Base-by-base conservation (phyloP, 2,888 invertebrate genomes). In the Leptopilina myrica region DNA sequence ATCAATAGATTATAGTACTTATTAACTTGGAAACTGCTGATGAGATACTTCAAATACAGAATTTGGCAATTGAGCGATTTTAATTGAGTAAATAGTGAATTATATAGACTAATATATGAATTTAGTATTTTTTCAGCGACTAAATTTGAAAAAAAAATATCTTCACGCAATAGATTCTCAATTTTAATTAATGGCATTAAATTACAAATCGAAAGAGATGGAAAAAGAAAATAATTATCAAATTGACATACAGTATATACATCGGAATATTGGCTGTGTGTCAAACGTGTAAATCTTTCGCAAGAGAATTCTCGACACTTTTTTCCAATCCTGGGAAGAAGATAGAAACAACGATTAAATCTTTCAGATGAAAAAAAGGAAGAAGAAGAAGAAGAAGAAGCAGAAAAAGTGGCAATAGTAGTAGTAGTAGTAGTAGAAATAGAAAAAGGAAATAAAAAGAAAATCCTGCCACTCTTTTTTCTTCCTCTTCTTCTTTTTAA, bases 281-380 rank as follows among this genome's bases (percentile, higher is more conserved):
- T 73, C 73, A 49, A 49, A 59, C 8, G 14, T 56, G 11, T 59
- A n/a, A 73, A 73, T 73, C 73, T 73, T 73, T 14, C 8, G 56
- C 56, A 73, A 33, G 33, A 33, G 73, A 8, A 53, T 26, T 69
- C 26, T 53, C 69, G 14, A 26, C 49, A 26, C 49, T 53, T 26
- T 56, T 49, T 49, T 73, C 56, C 73, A 73, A 59, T 73, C 40
- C n/a, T 73, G 56, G 56, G 56, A 69, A 69, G 40, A 11, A 56
- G 56, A 6, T 14, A 73, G 53, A 53, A 14, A 73, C n/a, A 33
- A 56, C 56, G 73, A 73, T 73, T 12, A 56, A 56, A 73, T 73
- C 73, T 53, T n/a, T 33, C 6, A 5, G 56, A 59, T 73, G 40
- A 59, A 14, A 20, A 20, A 7, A 15, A 26, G 26, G 14, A 14